Evolutionary conservation across 2,113 vertebrate genomes (phyloP).

Genomic region (Callopanchax toddi): DNA sequence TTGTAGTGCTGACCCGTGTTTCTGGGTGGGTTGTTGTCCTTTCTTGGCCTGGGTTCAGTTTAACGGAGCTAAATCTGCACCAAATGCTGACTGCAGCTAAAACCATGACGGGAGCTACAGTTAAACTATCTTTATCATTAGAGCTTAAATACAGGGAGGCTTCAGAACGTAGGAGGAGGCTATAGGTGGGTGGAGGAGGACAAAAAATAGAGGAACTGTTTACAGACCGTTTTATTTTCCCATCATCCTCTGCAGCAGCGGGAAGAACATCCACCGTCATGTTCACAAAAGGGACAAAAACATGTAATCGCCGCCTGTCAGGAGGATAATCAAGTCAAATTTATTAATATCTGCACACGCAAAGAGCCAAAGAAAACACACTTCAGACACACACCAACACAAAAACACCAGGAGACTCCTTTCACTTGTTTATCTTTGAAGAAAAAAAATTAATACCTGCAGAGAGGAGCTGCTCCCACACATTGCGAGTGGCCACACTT

Average conservation of each 20-base stretch:
- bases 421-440: no score
- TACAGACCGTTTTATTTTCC: constrained; percentile 56
- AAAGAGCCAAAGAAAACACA: constrained; percentile 25
- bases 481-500: neutral
- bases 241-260: constrained; percentile 36
- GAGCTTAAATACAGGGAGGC: constrained; percentile 42
- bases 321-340: constrained; percentile 50
- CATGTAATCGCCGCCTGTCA: constrained; percentile 59
- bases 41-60: constrained; percentile 4
- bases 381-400: constrained; percentile 14
- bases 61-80: constrained; percentile 3
- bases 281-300: constrained; percentile 51
- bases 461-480: neutral
- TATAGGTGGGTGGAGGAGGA: constrained; percentile 11
- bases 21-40: constrained; percentile 3
- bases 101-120: constrained; percentile 3
- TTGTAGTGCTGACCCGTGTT: neutral
- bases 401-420: constrained; percentile 8
- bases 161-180: constrained; percentile 2
- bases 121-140: constrained; percentile 50
- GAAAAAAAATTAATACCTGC: no score
- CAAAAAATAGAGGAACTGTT: constrained; percentile 30
- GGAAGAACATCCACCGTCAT: constrained; percentile 45
- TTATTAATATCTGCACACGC: constrained; percentile 54
- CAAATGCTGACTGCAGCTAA: constrained; percentile 36